These are phyloP conservation scores for Aspidapion aeneum DNA, from an alignment of 2,888 invertebrate genomes.

Conservation along the genomic window DNA sequence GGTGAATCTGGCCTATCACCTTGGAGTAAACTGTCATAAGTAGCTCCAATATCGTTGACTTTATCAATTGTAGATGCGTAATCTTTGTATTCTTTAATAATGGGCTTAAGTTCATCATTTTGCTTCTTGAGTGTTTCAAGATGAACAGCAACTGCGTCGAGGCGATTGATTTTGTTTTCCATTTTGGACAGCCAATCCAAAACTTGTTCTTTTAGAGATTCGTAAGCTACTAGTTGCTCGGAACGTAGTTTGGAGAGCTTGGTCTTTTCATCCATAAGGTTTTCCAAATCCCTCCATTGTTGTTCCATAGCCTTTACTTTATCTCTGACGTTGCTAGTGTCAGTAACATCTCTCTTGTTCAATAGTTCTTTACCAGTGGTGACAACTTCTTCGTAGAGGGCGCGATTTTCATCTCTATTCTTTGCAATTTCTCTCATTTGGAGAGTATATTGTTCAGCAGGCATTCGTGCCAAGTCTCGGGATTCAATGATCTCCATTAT, in stretches of 20 bases:
- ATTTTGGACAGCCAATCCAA: conserved; percentile 80
- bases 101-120: conserved; percentile 77
- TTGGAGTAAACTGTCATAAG: conserved; percentile 77
- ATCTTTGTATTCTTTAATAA: conserved; percentile 86
- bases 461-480: conserved; percentile 64
- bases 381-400: conserved; percentile 73
- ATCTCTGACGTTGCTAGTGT: conserved; percentile 78
- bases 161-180: conserved; percentile 70
- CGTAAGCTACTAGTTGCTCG: conserved; percentile 84
- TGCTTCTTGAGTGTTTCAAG: conserved; percentile 81
- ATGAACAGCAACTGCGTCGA: conserved; percentile 86
- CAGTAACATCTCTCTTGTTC: conserved; percentile 83
- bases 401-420: conserved; percentile 52
- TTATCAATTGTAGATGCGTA: conserved; percentile 83
- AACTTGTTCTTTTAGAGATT: conserved; percentile 76
- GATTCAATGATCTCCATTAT: conserved; percentile 73
- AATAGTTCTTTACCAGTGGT: conserved; percentile 78
- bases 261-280: conserved; percentile 78
- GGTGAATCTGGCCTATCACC: conserved; percentile 80
- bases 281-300: conserved; percentile 85
- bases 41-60: conserved; percentile 83
- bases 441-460: conserved; percentile 61
- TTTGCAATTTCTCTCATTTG: conserved; percentile 52
- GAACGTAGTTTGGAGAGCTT: conserved; percentile 78
- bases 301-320: conserved; percentile 80